Percentiles rank a stretch among this genome's conserved stretches.
Conservation (phyloP, 2,888 invertebrate species). For the Epistrophella euchroma region DNA sequence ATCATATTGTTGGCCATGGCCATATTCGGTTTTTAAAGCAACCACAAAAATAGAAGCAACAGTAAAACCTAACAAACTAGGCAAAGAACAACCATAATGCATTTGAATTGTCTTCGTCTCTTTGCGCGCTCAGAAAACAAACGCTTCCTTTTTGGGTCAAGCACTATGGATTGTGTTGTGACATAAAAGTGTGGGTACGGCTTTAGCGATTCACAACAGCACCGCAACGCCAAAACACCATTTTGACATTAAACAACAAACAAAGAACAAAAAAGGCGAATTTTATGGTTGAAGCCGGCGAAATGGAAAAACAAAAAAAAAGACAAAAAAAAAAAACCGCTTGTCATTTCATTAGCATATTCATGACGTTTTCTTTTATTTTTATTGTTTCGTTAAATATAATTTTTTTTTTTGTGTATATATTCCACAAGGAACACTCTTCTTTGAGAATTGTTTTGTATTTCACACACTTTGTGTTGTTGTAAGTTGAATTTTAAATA, state of each 20-base stretch:
- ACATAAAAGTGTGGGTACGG: constrained; percentile 13
- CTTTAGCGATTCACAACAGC: not conserved
- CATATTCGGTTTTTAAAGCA: constrained; percentile 40
- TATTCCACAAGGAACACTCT: constrained; percentile 31
- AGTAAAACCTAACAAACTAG: constrained; percentile 15
- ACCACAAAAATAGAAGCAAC: constrained; percentile 46
- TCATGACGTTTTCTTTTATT: constrained; percentile 32
- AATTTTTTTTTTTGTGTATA: not conserved
- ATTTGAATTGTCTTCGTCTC: constrained; percentile 26
- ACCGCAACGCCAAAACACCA: constrained; percentile 15
- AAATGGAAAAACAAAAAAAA: not conserved
- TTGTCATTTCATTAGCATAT: constrained; percentile 59
- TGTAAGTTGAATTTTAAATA: constrained; percentile 57
- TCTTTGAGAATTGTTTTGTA: constrained; percentile 26
- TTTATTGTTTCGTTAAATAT: not conserved
- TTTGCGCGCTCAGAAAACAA: constrained; percentile 29
- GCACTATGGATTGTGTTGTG: constrained; percentile 30
- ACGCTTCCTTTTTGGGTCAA: constrained; percentile 68
- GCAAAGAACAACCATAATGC: constrained; percentile 39
- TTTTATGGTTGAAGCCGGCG: constrained; percentile 21
- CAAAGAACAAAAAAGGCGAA: constrained; percentile 34
- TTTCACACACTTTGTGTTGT: constrained; percentile 15
- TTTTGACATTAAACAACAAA: constrained; percentile 41
- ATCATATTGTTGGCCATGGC: constrained; percentile 23
- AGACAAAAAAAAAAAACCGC: constrained; percentile 13